Percentiles rank a stretch among this genome's conserved stretches.
Evolutionary conservation across 2,113 vertebrate genomes (phyloP).

Genomic region (Peromyscus leucopus): DNA sequence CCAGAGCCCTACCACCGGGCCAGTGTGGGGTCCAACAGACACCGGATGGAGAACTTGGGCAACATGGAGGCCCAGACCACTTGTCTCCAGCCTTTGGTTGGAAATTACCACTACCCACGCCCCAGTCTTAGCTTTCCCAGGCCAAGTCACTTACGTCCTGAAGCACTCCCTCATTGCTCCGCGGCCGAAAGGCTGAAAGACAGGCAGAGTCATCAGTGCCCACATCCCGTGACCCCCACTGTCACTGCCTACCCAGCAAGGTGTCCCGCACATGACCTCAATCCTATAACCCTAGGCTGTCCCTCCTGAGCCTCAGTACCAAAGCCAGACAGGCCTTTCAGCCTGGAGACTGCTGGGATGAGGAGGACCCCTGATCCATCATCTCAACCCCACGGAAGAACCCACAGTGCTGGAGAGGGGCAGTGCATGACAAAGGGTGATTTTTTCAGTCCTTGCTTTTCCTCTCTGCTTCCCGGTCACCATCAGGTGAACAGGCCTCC

Average conservation of each 20-base stretch:
- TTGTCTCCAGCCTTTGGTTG: background rate
- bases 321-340: background rate
- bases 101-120: background rate
- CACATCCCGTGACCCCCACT: rapidly evolving
- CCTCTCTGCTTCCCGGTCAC: background rate
- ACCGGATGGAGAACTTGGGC: background rate
- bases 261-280: background rate
- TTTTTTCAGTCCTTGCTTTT: background rate
- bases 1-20: background rate
- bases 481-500: background rate
- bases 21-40: background rate
- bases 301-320: background rate
- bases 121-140: background rate
- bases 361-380: background rate
- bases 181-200: conserved; percentile 94
- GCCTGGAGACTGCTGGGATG: background rate
- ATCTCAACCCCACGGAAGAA: background rate
- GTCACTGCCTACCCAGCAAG: background rate
- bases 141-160: conserved; percentile 92
- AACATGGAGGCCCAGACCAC: background rate
- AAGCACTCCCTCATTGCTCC: conserved; percentile 99
- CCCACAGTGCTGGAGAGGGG: no score
- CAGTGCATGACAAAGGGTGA: background rate
- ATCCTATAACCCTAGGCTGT: background rate
- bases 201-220: background rate